A percentile compares a stretch with the other conserved stretches of the same genome.
Conservation (phyloP, 1,140 invertebrate genomes). For the Papilio glaucus region DNA sequence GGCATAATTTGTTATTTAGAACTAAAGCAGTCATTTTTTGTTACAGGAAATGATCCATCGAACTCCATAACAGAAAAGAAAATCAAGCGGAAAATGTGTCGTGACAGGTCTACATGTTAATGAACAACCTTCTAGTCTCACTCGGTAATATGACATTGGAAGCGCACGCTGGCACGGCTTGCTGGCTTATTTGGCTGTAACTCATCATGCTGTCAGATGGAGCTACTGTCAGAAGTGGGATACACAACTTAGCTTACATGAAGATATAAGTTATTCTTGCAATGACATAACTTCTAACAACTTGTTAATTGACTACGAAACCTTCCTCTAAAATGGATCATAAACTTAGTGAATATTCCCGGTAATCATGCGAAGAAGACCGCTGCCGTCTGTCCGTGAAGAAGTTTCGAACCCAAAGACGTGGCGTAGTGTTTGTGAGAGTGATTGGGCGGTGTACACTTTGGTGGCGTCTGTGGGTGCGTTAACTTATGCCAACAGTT, state of each 20-base stretch:
- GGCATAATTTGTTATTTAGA: no score
- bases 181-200: no score
- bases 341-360: slow-evolving; percentile 24
- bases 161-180: no score
- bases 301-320: no score
- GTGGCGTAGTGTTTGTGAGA: slow-evolving; percentile 64
- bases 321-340: background rate
- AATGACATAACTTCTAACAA: no score
- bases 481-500: slow-evolving; percentile 90
- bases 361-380: slow-evolving; percentile 70
- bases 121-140: background rate
- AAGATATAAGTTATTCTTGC: no score
- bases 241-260: no score
- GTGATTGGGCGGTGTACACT: slow-evolving; percentile 82
- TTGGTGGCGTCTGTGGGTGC: slow-evolving; percentile 87
- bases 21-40: slow-evolving; percentile 1
- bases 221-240: no score
- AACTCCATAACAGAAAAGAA: background rate
- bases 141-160: slow-evolving; percentile 47
- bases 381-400: slow-evolving; percentile 76
- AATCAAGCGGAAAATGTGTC: no score
- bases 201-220: no score
- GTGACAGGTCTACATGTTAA: no score
- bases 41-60: background rate
- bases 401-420: slow-evolving; percentile 59